Evolutionary conservation across 2,113 vertebrate genomes (phyloP).

Genomic region (Sylvilagus bachmani): DNA sequence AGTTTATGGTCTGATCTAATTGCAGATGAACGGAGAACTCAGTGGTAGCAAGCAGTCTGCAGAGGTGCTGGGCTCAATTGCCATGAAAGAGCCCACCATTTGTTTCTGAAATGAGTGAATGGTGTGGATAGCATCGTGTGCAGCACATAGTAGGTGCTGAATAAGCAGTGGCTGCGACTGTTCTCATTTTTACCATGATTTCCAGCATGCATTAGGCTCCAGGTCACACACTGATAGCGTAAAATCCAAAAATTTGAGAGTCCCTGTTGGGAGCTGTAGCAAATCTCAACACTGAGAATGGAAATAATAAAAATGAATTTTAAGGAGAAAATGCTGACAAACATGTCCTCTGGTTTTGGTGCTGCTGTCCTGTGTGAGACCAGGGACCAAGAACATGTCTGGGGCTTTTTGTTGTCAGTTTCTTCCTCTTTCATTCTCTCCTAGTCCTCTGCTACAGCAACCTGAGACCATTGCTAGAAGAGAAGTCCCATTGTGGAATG

Average conservation of each 20-base stretch:
- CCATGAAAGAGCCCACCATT: background rate
- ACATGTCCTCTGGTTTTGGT: background rate
- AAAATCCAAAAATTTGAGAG: background rate
- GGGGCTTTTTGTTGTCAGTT: background rate
- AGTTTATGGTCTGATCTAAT: constrained; percentile 67
- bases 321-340: background rate
- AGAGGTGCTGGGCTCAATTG: background rate
- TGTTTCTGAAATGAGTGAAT: background rate
- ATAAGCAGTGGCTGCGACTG: background rate
- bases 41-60: background rate
- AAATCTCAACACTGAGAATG: background rate
- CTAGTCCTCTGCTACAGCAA: background rate
- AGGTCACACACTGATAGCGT: background rate
- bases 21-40: constrained; percentile 43
- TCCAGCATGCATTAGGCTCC: background rate
- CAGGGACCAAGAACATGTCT: background rate
- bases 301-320: background rate
- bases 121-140: no score
- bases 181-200: background rate
- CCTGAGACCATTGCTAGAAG: background rate
- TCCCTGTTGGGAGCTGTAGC: background rate
- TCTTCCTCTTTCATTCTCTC: background rate
- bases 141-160: background rate
- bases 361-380: background rate
- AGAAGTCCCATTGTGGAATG: background rate